A percentile compares a stretch with the other conserved stretches of the same genome.
These are phyloP conservation scores for Andrena bucephala DNA, from an alignment of 2,888 invertebrate genomes.

Conservation along the genomic window DNA sequence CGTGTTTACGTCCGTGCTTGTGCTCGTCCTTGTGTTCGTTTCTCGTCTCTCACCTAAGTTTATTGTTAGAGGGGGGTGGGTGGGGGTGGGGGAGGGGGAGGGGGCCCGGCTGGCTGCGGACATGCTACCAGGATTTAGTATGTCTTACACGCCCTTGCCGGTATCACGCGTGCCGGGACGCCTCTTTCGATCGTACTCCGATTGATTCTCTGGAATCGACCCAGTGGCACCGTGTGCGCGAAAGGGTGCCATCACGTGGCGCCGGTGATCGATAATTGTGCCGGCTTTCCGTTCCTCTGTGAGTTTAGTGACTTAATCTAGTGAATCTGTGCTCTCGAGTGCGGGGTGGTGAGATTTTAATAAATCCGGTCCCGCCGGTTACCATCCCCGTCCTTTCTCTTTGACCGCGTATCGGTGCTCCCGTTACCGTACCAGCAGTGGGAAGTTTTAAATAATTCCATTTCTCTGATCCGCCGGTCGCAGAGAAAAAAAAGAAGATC, in stretches of 20 bases:
- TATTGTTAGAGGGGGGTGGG: constrained; percentile 77
- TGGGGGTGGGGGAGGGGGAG: too few species aligned
- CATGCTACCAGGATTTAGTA: constrained; percentile 78
- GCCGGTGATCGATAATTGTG: constrained; percentile 12
- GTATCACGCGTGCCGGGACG: constrained; percentile 68
- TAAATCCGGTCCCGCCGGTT: not conserved
- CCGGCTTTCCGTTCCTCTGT: not conserved
- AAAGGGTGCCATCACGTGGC: not conserved
- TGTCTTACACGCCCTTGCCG: constrained; percentile 73
- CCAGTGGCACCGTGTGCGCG: not conserved
- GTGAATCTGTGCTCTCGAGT: too few species aligned
- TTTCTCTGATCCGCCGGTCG: not conserved
- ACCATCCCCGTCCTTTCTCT: not conserved
- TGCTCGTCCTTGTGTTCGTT: constrained; percentile 45
- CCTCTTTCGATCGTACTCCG: constrained; percentile 30
- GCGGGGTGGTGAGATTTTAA: not conserved
- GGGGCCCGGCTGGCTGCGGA: constrained; percentile 62
- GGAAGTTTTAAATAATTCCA: constrained; percentile 47
- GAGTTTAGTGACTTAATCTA: not conserved
- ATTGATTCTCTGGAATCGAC: constrained; percentile 14
- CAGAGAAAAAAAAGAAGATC: constrained; percentile 10
- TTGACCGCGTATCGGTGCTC: constrained; percentile 5
- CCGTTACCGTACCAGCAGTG: constrained; percentile 22
- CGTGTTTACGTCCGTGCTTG: constrained; percentile 16
- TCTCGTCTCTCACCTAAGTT: constrained; percentile 75